These are phyloP conservation scores for Luperina nickerlii DNA, from an alignment of 2,888 invertebrate genomes.

Conservation along the genomic window DNA sequence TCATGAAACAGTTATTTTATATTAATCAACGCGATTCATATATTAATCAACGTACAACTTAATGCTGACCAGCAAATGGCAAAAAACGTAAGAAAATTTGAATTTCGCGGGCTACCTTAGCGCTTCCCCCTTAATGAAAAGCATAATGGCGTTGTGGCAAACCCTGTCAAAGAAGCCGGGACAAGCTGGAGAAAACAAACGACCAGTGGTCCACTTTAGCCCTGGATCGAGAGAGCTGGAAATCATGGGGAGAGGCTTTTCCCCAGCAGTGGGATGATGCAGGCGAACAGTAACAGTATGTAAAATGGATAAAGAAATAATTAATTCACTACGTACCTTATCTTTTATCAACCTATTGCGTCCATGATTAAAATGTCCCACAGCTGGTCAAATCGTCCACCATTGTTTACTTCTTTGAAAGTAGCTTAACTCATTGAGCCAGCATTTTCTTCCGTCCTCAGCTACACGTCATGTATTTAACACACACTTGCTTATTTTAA, in stretches of 20 bases:
- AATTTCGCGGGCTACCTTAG: too few species aligned
- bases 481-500: not conserved
- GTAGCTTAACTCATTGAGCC: fast-evolving
- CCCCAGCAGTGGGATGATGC: not conserved
- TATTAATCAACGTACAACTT: too few species aligned
- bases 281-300: not conserved
- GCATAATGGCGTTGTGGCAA: too few species aligned
- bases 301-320: not conserved
- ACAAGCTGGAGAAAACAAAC: too few species aligned
- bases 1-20: too few species aligned
- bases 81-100: too few species aligned
- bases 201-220: too few species aligned
- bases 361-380: not conserved
- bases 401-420: not conserved
- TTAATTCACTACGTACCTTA: not conserved
- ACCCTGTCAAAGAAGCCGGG: too few species aligned
- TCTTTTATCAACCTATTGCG: not conserved
- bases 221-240: not conserved
- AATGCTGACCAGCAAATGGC: too few species aligned
- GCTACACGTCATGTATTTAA: not conserved
- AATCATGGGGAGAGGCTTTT: not conserved
- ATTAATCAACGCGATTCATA: too few species aligned
- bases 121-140: too few species aligned
- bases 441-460: not conserved
- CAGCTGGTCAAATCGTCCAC: not conserved